Conservation (phyloP, 2,888 invertebrate species). For the Lasiommata megera region DNA sequence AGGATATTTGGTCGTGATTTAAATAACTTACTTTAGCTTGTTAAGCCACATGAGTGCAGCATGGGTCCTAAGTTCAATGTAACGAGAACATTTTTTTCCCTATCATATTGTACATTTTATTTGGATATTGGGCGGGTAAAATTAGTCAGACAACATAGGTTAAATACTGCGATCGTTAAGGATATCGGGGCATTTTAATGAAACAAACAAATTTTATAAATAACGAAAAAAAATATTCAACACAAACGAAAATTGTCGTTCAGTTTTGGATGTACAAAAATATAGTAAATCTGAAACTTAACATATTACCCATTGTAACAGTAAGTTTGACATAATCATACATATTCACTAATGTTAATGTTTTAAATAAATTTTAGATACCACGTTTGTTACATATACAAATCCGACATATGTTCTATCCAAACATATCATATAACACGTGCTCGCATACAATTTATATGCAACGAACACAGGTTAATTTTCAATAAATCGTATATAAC, state of each 20-base stretch:
- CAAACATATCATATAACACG: neutral
- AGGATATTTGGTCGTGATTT: too few species aligned
- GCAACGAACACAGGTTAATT: too few species aligned
- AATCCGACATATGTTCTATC: neutral
- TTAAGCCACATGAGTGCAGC: too few species aligned
- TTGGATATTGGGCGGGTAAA: neutral
- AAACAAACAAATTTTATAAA: conserved; percentile 28
- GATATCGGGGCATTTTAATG: conserved; percentile 22
- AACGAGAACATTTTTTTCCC: too few species aligned
- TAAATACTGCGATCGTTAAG: neutral
- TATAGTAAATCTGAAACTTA: conserved; percentile 65
- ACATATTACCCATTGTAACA: conserved; percentile 50
- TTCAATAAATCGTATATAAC: too few species aligned
- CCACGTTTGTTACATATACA: neutral
- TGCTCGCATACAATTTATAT: too few species aligned
- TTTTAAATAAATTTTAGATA: neutral
- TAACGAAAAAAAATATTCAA: conserved; percentile 35
- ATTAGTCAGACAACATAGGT: conserved; percentile 9
- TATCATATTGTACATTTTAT: neutral
- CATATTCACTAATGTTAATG: neutral
- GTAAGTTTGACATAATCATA: neutral
- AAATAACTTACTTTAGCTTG: too few species aligned
- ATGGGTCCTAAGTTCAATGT: too few species aligned
- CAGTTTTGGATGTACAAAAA: conserved; percentile 67
- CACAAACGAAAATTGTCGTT: conserved; percentile 47